phyloP scores from a whole-genome alignment of 2,113 vertebrate genomes.

The Paramormyrops kingsleyae region DNA sequence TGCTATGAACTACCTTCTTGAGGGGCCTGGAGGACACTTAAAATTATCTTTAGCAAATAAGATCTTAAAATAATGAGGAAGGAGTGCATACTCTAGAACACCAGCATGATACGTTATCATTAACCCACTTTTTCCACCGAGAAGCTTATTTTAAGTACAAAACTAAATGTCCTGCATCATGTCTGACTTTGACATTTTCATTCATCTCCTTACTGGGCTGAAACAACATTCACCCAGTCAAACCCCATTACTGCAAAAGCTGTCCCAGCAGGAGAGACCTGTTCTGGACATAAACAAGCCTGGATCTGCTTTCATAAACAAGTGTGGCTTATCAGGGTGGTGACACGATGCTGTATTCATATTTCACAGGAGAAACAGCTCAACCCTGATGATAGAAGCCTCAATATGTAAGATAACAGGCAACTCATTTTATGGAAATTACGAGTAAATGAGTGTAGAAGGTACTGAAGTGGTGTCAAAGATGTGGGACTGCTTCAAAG shows the following conservation, averaged over 20 bases:
- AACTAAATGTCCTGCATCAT: background rate
- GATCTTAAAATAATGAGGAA: background rate
- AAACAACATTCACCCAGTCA: background rate
- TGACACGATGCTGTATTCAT: background rate
- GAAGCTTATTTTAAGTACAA: background rate
- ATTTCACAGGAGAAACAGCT: background rate
- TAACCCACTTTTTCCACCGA: background rate
- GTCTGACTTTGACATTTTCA: background rate
- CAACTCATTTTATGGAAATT: background rate
- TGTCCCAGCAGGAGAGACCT: background rate
- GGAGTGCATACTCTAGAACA: background rate
- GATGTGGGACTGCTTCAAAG: background rate
- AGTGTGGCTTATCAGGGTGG: background rate
- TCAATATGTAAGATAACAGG: background rate
- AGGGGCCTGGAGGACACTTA: background rate
- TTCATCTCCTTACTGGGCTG: background rate
- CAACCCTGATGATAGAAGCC: too few relatives aligned
- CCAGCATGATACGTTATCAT: background rate
- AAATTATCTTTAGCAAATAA: background rate
- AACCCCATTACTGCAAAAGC: background rate
- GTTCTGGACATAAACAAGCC: background rate
- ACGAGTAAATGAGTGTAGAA: background rate
- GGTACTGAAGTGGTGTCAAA: background rate
- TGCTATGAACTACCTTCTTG: background rate
- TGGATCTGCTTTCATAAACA: background rate